Evolutionary conservation across 2,113 vertebrate genomes (phyloP), one percentile per base, ranked within the genome.

Genomic region (Zosterops hypoxanthus): DNA sequence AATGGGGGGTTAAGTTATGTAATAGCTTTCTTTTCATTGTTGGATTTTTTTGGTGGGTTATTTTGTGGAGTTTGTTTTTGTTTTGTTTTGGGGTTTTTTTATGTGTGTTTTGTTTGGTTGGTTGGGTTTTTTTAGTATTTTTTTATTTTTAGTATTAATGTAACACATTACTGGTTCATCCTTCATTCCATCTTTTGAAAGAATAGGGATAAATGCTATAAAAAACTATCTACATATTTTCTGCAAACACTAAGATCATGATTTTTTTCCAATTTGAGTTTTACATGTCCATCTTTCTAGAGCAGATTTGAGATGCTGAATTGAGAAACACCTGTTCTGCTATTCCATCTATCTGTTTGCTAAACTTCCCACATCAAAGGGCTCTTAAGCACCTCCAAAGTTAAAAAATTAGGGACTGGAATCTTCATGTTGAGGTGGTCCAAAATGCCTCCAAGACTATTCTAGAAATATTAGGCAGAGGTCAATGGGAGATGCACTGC

Each of bases 351-450:
- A 14, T 42, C 33, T 8, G 1, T n/a, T 70, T 42, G 7, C 36
- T 64, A 65, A 57, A 50, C 12, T 56, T 55, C 23, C 31, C 0
- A 2, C 2, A 1, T 9, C 0, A 3, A 75, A 39, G 19, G 36
- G 61, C 41, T 56, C 34, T 33, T 59, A 47, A 63, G 36, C 6
- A 63, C 18, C 29, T 47, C 26, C 22, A 11, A 72, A 55, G 57
- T 49, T 65, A 60, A 28, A 86, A 91, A 78, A 64, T 17, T 0
- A 1, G 71, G 21, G 17, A 22, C 23, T 28, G n/a, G 28, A 82
- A 68, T 42, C 34, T 79, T 85, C 66, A 50, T 0, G 6, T 60
- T 55, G 41, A 80, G 14, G 50, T 55, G 44, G 63, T 55, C 56
- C 26, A 68, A 64, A 75, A 61, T 21, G 31, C 33, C 34, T 61